These are phyloP conservation scores for Nylanderia fulva DNA, from an alignment of 1,140 invertebrate species.

Conservation along the genomic window DNA sequence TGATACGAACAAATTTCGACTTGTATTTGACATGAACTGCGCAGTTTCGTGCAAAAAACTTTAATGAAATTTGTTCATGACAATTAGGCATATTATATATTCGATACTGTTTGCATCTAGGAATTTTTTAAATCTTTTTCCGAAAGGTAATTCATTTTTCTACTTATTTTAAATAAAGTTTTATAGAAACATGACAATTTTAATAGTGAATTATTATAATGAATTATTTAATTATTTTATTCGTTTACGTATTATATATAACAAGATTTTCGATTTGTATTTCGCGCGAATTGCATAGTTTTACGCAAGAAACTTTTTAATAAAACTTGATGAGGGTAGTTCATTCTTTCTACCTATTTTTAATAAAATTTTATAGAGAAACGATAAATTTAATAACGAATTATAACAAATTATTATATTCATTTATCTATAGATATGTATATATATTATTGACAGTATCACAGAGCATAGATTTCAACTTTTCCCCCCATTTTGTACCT, in stretches of 20 bases:
- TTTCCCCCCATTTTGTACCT: background rate
- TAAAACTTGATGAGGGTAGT: too few relatives aligned
- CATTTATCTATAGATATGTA: too few relatives aligned
- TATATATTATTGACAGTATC: too few relatives aligned
- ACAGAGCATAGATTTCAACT: background rate
- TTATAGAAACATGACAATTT: background rate
- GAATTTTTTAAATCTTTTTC: background rate
- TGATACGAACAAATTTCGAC: background rate
- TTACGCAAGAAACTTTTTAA: too few relatives aligned
- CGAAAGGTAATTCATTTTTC: background rate
- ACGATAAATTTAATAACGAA: background rate
- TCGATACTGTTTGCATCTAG: background rate
- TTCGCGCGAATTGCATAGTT: too few relatives aligned
- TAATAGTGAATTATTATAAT: too few relatives aligned
- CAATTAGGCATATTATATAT: background rate
- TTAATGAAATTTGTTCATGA: background rate
- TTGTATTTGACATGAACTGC: background rate
- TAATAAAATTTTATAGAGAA: background rate
- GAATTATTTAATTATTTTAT: too few relatives aligned
- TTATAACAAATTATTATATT: too few relatives aligned
- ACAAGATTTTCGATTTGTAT: too few relatives aligned
- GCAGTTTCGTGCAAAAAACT: too few relatives aligned
- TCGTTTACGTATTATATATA: too few relatives aligned
- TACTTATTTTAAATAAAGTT: background rate
- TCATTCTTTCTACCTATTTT: background rate